Evolutionary conservation across 2,888 invertebrate species (phyloP).

Genomic region (Neria commutata): DNA sequence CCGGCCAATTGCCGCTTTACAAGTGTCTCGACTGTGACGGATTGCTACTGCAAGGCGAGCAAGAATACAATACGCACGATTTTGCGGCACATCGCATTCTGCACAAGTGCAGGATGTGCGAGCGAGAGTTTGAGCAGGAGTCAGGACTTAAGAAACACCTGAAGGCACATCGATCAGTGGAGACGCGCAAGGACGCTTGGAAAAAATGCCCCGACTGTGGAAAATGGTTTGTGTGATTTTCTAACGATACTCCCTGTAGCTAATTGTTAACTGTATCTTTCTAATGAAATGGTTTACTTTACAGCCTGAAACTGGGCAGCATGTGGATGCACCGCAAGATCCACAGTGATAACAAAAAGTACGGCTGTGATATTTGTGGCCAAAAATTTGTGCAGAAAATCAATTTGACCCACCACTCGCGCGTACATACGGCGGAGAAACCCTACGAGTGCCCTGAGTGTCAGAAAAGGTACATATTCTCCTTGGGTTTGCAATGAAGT

Average conservation of each 20-base stretch:
- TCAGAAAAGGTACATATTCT: constrained; percentile 49
- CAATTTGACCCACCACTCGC: constrained; percentile 60
- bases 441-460: constrained; percentile 60
- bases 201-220: constrained; percentile 61
- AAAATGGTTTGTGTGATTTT: constrained; percentile 51
- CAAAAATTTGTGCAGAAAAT: constrained; percentile 63
- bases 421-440: constrained; percentile 60
- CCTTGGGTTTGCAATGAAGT: background rate
- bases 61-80: constrained; percentile 48
- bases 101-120: constrained; percentile 55
- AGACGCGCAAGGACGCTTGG: constrained; percentile 56
- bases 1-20: constrained; percentile 45
- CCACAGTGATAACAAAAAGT: constrained; percentile 61
- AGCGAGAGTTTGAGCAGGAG: constrained; percentile 53
- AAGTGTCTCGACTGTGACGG: constrained; percentile 57
- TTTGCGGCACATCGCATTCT: constrained; percentile 50
- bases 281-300: background rate
- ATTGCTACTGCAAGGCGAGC: constrained; percentile 42
- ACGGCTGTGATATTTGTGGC: constrained; percentile 61
- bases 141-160: constrained; percentile 56
- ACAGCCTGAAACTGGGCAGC: constrained; percentile 59
- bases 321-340: constrained; percentile 63
- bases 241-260: background rate
- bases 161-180: constrained; percentile 54
- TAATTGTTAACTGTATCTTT: background rate